Evolutionary conservation across 2,797 vertebrate genomes (phyloP), one percentile per base, ranked within the genome.

Genomic region (Sebastes trivittatus): DNA sequence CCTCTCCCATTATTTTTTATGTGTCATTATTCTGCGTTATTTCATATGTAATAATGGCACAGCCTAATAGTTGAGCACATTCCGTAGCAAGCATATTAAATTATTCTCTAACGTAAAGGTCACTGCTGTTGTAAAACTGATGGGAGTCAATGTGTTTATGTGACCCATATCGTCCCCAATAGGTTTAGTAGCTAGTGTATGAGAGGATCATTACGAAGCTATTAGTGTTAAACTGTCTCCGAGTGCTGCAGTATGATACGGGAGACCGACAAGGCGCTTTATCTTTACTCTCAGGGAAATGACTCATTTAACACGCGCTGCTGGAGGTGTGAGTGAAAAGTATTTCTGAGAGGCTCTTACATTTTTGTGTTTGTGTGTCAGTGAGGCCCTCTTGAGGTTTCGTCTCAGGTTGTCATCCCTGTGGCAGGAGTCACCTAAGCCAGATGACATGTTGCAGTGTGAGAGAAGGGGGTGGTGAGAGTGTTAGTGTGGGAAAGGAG

Each of bases 311-410:
- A 74, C 78, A 78, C 5, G 3, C 56, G 2, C 62, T 27, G 7
- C 32, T 75, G 60, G 81, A 81, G 72, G 83, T 78, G 87, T 66
- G 77, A 80, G 59, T 77, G 78, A 77, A 76, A 80, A 70, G 80
- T 59, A 52, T 71, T 80, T 77, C 46, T 60, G 56, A 78, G 83
- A 74, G 36, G 72, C 72, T 63, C 82, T 69, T 38, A 58, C 18
- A n/a, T 75, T 79, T 81, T 63, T 72, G 29, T 23, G 58, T 64
- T 61, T 67, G 46, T 42, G 60, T 82, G 85, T 82, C 46, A 27
- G 23, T 30, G 84, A 83, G 9, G 59, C 49, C 42, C 69, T 78
- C 82, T 77, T 72, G 36, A 79, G 60, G 46, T 56, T 69, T 82
- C 36, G 54, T 80, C 72, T 74, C 20, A 23, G 20, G 66, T 74